Percentiles rank a stretch among this genome's conserved stretches.
Evolutionary conservation across 2,888 invertebrate species (phyloP).

Genomic region (Pollenia labialis): DNA sequence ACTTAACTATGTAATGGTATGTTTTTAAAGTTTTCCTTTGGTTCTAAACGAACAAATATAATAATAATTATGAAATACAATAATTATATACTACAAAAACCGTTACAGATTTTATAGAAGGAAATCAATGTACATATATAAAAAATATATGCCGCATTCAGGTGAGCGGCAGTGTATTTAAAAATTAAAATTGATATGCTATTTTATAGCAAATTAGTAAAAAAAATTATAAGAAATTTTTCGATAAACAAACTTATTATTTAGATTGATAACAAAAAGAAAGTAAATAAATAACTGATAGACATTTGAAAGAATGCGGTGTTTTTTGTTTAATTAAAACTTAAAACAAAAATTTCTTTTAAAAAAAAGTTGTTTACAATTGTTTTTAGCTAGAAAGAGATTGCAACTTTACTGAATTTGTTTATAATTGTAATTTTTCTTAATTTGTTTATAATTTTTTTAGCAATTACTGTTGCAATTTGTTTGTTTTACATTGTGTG

Average conservation of each 20-base stretch:
- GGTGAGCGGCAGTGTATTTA: too few species aligned
- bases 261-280: constrained; percentile 15
- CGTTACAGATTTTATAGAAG: too few species aligned
- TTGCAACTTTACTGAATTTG: too few species aligned
- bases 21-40: too few species aligned
- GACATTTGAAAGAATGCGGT: constrained; percentile 40
- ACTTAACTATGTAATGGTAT: too few species aligned
- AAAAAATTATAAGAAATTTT: constrained; percentile 29
- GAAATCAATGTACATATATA: too few species aligned
- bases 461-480: not conserved
- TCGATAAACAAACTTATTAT: constrained; percentile 14
- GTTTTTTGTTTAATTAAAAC: constrained; percentile 43
- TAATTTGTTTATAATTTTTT: not conserved
- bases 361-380: not conserved
- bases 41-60: too few species aligned
- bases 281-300: constrained; percentile 4
- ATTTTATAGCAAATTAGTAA: constrained; percentile 1
- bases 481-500: constrained; percentile 15
- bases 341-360: not conserved
- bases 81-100: too few species aligned
- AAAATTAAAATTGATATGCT: not conserved
- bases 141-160: too few species aligned
- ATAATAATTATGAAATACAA: too few species aligned
- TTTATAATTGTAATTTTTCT: too few species aligned
- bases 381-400: not conserved